phyloP scores from a whole-genome alignment of 2,797 vertebrate genomes.

The Cuculus canorus region DNA sequence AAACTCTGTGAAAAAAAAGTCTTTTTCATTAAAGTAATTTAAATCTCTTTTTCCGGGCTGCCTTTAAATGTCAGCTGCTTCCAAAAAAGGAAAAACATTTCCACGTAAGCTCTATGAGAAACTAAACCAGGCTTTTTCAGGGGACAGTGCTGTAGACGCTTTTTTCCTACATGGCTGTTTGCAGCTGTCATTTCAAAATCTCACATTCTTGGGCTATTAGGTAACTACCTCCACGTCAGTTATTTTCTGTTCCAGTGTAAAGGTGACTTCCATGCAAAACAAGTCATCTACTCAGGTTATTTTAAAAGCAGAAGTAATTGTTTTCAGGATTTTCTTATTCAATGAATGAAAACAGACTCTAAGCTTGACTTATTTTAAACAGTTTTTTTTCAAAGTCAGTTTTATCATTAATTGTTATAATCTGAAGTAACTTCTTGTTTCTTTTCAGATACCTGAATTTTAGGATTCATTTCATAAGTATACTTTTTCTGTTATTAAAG shows the following conservation, averaged over 20 bases:
- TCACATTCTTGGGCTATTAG: not conserved
- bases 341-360: not conserved
- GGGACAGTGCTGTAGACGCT: not conserved
- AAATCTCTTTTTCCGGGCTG: not conserved
- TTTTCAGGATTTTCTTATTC: not conserved
- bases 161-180: not conserved
- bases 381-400: not conserved
- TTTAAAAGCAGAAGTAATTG: not conserved
- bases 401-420: not conserved
- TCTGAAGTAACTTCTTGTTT: not conserved
- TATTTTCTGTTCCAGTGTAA: conserved; percentile 12
- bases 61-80: not conserved
- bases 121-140: conserved; percentile 5
- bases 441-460: not conserved
- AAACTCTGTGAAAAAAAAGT: not conserved
- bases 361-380: not conserved
- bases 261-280: conserved; percentile 34
- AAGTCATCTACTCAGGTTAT: not conserved
- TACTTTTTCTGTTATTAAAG: not conserved
- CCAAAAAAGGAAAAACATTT: not conserved
- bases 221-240: not conserved
- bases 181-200: conserved; percentile 35
- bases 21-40: not conserved
- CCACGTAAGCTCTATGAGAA: not conserved
- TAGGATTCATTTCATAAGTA: not conserved